These are phyloP conservation scores for Cabera pusaria DNA, from an alignment of 2,888 invertebrate species.

Conservation along the genomic window DNA sequence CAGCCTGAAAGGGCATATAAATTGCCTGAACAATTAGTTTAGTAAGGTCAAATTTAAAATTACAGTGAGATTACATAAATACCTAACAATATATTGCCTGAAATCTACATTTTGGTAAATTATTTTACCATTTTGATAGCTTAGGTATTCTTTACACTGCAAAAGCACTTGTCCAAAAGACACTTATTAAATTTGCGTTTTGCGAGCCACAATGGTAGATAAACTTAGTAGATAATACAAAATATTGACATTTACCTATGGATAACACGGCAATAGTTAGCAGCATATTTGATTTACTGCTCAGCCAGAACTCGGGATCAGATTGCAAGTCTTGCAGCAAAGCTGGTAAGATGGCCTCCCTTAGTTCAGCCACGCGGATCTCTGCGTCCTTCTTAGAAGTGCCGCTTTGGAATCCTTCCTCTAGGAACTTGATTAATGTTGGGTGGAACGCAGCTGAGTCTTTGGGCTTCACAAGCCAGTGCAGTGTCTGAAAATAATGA, in stretches of 20 bases:
- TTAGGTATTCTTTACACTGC: no score
- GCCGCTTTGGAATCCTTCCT: constrained; percentile 88
- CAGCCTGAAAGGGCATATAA: no score
- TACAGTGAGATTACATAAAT: no score
- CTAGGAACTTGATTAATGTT: constrained; percentile 87
- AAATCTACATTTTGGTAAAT: no score
- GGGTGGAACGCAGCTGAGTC: constrained; percentile 93
- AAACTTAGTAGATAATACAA: no score
- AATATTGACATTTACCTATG: constrained; percentile 84
- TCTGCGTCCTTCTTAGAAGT: constrained; percentile 89
- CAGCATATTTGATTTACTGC: constrained; percentile 85
- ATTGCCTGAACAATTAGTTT: no score
- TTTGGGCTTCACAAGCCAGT: constrained; percentile 94
- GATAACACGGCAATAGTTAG: constrained; percentile 88
- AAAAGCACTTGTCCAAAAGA: no score
- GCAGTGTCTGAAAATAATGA: constrained; percentile 80
- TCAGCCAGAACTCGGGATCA: constrained; percentile 87
- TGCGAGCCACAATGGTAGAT: no score
- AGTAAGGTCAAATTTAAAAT: no score
- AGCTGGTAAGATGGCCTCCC: constrained; percentile 85
- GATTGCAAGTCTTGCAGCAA: constrained; percentile 81
- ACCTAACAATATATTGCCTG: no score
- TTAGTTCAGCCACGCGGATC: constrained; percentile 86
- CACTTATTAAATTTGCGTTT: no score
- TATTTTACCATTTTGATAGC: no score